phyloP scores from a whole-genome alignment of 2,888 invertebrate genomes.

The Cotesia congregata region DNA sequence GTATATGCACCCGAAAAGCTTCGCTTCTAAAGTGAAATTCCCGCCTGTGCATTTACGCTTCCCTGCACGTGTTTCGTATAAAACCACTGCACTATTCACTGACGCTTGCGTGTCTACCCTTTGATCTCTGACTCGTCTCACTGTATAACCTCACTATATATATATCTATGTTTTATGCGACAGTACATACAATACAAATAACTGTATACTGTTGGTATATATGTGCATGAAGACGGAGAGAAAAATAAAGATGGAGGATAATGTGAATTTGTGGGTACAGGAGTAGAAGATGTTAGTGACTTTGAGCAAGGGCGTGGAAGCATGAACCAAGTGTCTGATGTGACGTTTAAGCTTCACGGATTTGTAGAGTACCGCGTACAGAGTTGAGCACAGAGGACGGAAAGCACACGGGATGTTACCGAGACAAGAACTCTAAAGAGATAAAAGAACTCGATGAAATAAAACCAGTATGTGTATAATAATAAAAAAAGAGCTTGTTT shows the following conservation, averaged over 20 bases:
- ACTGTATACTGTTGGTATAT: not conserved
- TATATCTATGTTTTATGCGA: constrained; percentile 12
- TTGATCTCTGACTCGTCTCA: constrained; percentile 45
- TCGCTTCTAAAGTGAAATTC: constrained; percentile 38
- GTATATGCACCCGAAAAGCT: constrained; percentile 32
- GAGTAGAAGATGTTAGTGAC: constrained; percentile 16
- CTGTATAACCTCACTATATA: constrained; percentile 28
- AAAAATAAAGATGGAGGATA: not conserved
- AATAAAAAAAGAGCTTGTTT: not conserved
- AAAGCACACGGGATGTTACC: constrained; percentile 32
- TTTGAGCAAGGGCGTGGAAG: constrained; percentile 23
- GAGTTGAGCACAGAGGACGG: not conserved
- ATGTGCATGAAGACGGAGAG: not conserved
- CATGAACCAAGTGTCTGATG: constrained; percentile 54
- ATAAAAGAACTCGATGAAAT: constrained; percentile 21
- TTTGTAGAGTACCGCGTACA: constrained; percentile 46
- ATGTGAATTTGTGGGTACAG: not conserved
- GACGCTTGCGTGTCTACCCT: constrained; percentile 38
- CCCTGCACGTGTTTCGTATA: constrained; percentile 40
- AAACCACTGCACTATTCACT: constrained; percentile 41
- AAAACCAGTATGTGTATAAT: constrained; percentile 26
- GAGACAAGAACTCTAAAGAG: constrained; percentile 49
- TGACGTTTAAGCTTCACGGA: constrained; percentile 58
- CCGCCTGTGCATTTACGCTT: constrained; percentile 33
- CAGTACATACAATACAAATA: not conserved